Conservation (phyloP, 2,888 invertebrate species). For the Ophonus ardosiacus region DNA sequence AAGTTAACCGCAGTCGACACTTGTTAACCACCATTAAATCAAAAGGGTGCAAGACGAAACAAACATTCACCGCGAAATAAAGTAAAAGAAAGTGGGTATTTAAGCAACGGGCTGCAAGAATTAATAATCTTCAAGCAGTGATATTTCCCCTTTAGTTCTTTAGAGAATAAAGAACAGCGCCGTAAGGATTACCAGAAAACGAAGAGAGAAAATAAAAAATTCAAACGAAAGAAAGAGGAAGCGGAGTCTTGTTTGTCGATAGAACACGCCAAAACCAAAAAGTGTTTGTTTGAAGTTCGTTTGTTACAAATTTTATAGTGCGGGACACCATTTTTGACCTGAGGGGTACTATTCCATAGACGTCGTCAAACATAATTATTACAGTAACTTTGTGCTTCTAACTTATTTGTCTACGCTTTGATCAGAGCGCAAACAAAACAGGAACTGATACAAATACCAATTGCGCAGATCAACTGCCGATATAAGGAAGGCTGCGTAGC, state of each 20-base stretch:
- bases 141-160: conserved; percentile 23
- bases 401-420: too few species aligned
- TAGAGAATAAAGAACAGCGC: conserved; percentile 1
- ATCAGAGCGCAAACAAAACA: too few species aligned
- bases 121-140: conserved; percentile 49
- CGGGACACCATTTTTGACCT: too few species aligned
- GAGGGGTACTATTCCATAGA: too few species aligned
- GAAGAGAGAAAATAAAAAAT: background rate
- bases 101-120: conserved; percentile 48
- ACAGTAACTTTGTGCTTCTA: too few species aligned
- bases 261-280: too few species aligned
- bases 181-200: background rate
- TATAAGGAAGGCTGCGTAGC: too few species aligned
- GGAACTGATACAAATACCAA: too few species aligned
- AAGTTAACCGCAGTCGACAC: background rate
- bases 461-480: too few species aligned
- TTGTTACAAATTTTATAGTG: too few species aligned
- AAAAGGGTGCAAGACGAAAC: conserved; percentile 43
- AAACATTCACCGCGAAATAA: background rate
- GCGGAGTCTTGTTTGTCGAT: background rate
- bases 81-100: conserved; percentile 49
- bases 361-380: too few species aligned
- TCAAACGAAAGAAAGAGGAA: background rate
- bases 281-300: too few species aligned
- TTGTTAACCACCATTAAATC: conserved; percentile 35